These are phyloP conservation scores for Brachystomella parvula DNA, from an alignment of 1,140 invertebrate genomes.

Conservation along the genomic window DNA sequence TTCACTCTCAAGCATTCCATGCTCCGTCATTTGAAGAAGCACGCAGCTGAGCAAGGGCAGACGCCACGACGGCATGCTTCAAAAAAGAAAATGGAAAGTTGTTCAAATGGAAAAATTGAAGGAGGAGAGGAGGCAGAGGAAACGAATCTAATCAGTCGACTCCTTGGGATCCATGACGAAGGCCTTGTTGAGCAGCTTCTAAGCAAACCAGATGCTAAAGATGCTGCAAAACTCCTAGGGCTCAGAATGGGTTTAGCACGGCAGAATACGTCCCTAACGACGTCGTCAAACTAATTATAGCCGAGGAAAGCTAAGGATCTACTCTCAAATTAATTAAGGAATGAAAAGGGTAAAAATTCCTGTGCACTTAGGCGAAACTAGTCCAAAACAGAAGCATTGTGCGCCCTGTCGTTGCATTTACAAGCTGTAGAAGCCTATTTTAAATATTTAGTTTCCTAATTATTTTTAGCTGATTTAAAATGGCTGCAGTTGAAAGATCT, in stretches of 20 bases:
- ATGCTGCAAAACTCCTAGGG: constrained; percentile 76
- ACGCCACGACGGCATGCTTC: neutral
- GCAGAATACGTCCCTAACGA: constrained; percentile 1
- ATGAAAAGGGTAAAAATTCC: neutral
- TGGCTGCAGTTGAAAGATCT: no score
- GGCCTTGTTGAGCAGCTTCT: constrained; percentile 79
- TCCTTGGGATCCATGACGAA: constrained; percentile 75
- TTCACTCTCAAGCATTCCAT: constrained; percentile 91
- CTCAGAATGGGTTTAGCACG: constrained; percentile 6
- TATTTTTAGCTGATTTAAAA: neutral
- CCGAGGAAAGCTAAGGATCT: neutral
- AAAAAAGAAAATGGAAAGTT: neutral
- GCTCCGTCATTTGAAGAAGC: constrained; percentile 81
- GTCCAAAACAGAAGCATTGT: neutral
- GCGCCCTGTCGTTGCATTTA: no score
- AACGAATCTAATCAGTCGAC: constrained; percentile 72
- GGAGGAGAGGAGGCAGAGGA: neutral
- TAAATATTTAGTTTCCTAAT: neutral
- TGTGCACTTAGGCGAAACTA: constrained; percentile 6
- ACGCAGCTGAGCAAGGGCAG: constrained; percentile 40
- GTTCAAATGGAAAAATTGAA: neutral
- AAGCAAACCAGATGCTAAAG: constrained; percentile 64
- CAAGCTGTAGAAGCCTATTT: no score
- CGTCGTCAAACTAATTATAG: no score
- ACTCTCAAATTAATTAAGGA: neutral